phyloP scores from a whole-genome alignment of 2,888 invertebrate species.

The Aspidiotus rigidus region DNA sequence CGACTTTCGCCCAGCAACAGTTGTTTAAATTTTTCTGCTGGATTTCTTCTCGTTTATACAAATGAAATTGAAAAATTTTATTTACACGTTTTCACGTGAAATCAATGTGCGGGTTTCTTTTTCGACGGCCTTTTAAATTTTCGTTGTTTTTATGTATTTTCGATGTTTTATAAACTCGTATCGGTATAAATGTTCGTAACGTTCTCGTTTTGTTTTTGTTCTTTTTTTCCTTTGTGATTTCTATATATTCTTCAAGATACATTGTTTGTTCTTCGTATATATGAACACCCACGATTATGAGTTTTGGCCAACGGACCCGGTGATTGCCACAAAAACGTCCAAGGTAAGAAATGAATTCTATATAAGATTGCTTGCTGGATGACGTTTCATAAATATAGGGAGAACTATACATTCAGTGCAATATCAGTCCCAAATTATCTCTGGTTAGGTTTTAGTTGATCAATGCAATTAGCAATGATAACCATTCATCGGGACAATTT shows the following conservation, averaged over 20 bases:
- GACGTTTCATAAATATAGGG: no score
- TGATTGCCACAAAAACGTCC: conserved; percentile 2
- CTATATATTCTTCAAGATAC: not conserved
- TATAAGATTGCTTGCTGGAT: no score
- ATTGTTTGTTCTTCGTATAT: not conserved
- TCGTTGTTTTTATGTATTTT: no score
- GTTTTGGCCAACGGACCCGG: not conserved
- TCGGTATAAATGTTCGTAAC: not conserved
- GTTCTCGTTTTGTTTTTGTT: no score
- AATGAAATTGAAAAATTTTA: not conserved
- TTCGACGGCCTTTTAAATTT: not conserved
- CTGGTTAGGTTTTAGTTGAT: no score
- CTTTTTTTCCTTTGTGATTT: no score
- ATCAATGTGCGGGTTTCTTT: not conserved
- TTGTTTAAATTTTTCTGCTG: not conserved
- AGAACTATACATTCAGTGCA: no score
- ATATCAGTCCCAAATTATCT: no score
- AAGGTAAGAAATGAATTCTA: not conserved
- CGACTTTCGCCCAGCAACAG: not conserved
- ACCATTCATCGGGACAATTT: no score
- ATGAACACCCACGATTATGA: not conserved
- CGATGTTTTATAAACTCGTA: not conserved
- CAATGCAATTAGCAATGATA: no score
- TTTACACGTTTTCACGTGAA: not conserved
- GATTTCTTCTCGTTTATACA: not conserved